A percentile compares a stretch with the other conserved stretches of the same genome.
phyloP scores from a whole-genome alignment of 2,888 invertebrate genomes.

The Arge pagana region DNA sequence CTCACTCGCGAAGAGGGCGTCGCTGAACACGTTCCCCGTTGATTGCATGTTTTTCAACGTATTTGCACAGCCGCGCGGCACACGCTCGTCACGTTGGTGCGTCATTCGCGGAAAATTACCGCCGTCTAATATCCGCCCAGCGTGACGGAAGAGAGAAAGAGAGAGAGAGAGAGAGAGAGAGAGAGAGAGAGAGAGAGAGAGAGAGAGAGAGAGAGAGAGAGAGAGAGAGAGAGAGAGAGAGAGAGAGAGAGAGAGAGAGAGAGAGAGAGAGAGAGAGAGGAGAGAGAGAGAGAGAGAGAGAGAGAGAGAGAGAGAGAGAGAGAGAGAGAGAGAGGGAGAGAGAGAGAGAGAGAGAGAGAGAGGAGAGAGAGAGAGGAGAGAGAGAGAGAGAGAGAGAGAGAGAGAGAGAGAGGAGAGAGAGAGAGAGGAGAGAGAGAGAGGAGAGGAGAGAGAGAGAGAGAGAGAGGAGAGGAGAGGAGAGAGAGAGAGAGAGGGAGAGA shows the following conservation, averaged over 20 bases:
- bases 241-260: neutral
- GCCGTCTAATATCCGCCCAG: too few relatives aligned
- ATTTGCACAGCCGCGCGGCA: too few relatives aligned
- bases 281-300: neutral
- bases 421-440: neutral
- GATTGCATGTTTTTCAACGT: too few relatives aligned
- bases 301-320: neutral
- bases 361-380: neutral
- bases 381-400: slow-evolving; percentile 6
- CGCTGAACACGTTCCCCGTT: too few relatives aligned
- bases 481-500: slow-evolving; percentile 5
- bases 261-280: neutral
- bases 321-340: neutral
- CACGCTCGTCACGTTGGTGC: too few relatives aligned
- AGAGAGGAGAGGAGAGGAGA: neutral
- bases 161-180: slow-evolving; percentile 3
- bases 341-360: neutral
- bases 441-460: neutral
- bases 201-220: neutral
- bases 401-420: neutral
- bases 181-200: neutral
- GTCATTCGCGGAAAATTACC: too few relatives aligned
- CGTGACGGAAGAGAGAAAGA: neutral
- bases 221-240: neutral
- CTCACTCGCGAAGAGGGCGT: too few relatives aligned